phyloP scores from a whole-genome alignment of 1,140 invertebrate species.

The Pantala flavescens region DNA sequence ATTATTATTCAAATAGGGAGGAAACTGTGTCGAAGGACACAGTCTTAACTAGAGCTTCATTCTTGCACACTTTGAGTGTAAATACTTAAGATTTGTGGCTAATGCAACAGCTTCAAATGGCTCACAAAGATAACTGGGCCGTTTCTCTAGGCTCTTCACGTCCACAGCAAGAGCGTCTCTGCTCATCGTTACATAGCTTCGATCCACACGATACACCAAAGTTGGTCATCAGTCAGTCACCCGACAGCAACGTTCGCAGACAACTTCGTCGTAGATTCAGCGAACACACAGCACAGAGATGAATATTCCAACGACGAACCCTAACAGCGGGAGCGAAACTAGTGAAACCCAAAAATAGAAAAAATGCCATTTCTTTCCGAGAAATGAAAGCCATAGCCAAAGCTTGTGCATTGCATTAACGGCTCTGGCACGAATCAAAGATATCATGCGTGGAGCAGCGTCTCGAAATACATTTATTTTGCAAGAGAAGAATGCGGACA shows the following conservation, averaged over 20 bases:
- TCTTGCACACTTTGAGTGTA: neutral
- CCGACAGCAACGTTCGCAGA: neutral
- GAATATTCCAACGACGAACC: neutral
- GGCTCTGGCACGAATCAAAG: too few species aligned
- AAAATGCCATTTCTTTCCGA: too few species aligned
- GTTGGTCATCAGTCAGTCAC: neutral
- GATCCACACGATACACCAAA: neutral
- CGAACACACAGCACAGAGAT: neutral
- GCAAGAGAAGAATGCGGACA: constrained; percentile 14
- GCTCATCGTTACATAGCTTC: neutral
- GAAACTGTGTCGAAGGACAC: too few species aligned
- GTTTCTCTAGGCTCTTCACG: neutral
- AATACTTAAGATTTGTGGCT: neutral
- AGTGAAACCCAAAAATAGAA: neutral
- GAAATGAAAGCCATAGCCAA: too few species aligned
- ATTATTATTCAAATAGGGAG: too few species aligned
- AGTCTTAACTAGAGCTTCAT: too few species aligned
- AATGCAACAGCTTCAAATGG: neutral
- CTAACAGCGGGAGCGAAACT: constrained; percentile 3
- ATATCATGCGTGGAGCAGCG: neutral
- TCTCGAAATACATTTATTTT: neutral
- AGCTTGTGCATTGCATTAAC: too few species aligned
- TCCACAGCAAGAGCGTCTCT: neutral
- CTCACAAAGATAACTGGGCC: neutral
- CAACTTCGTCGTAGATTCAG: neutral